These are phyloP conservation scores for Danaus melanippus DNA, from an alignment of 1,140 invertebrate genomes.

Conservation along the genomic window DNA sequence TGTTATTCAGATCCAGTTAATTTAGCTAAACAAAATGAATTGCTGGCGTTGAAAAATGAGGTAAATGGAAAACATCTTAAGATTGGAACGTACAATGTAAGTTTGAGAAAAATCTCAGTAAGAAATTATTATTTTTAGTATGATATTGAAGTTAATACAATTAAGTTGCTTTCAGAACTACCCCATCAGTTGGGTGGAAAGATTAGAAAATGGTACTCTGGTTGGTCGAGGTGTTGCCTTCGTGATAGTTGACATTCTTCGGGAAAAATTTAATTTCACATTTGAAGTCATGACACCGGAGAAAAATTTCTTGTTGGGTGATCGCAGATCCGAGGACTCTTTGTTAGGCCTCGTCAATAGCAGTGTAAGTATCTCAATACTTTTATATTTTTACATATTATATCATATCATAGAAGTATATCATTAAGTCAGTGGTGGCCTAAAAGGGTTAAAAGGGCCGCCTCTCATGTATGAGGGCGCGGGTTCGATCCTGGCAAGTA, in stretches of 20 bases:
- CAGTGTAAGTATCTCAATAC: slow-evolving; percentile 65
- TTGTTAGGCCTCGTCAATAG: slow-evolving; percentile 74
- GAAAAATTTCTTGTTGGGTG: slow-evolving; percentile 71
- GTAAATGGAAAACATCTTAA: slow-evolving; percentile 54
- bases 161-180: slow-evolving; percentile 69
- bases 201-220: slow-evolving; percentile 70
- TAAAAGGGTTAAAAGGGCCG: too few species aligned
- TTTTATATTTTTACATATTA: too few species aligned
- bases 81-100: slow-evolving; percentile 54
- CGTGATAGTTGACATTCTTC: slow-evolving; percentile 78
- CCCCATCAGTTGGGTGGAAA: slow-evolving; percentile 73
- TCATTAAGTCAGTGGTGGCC: too few species aligned
- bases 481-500: too few species aligned
- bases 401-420: too few species aligned
- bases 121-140: not conserved
- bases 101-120: slow-evolving; percentile 14
- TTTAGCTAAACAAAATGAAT: slow-evolving; percentile 21
- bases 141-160: not conserved
- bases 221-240: slow-evolving; percentile 80
- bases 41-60: slow-evolving; percentile 25
- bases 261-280: slow-evolving; percentile 79
- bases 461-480: too few species aligned
- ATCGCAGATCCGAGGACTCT: slow-evolving; percentile 62
- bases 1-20: too few species aligned
- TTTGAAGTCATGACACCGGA: slow-evolving; percentile 77